Percentiles rank a stretch among this genome's conserved stretches.
phyloP scores from a whole-genome alignment of 1,140 invertebrate genomes.

The Hermetia illucens region DNA sequence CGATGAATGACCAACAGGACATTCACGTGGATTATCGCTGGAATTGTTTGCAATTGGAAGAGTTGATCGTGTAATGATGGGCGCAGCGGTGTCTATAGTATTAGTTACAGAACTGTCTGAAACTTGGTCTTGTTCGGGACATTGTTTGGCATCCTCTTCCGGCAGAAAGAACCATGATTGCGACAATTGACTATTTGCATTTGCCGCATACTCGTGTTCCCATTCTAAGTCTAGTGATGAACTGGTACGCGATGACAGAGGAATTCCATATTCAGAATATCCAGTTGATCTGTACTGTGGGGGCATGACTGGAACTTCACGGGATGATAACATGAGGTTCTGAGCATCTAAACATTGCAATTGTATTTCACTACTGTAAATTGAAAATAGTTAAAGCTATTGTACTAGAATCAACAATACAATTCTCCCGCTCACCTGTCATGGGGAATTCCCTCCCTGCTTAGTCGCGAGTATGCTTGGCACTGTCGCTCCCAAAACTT shows the following conservation, averaged over 20 bases:
- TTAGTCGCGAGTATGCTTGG: constrained; percentile 15
- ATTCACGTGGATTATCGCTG: constrained; percentile 13
- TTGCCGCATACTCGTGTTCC: constrained; percentile 23
- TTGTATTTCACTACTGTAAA: not conserved
- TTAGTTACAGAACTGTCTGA: too few relatives aligned
- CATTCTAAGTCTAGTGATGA: constrained; percentile 27
- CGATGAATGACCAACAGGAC: constrained; percentile 15
- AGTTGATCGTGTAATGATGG: not conserved
- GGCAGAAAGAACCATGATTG: constrained; percentile 3
- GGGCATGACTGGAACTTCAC: not conserved
- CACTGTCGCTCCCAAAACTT: constrained; percentile 21
- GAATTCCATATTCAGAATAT: not conserved
- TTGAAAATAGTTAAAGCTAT: not conserved
- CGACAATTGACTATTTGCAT: not conserved
- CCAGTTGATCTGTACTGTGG: too few relatives aligned
- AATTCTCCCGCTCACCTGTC: constrained; percentile 14
- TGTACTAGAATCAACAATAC: not conserved
- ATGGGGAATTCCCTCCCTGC: constrained; percentile 7
- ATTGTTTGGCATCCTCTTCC: not conserved
- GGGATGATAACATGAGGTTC: not conserved
- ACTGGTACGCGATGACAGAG: constrained; percentile 15
- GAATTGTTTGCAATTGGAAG: constrained; percentile 8
- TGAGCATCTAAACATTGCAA: constrained; percentile 1
- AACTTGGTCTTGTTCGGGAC: too few relatives aligned
- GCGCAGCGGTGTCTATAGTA: not conserved